A percentile compares a stretch with the other conserved stretches of the same genome.
These are phyloP conservation scores for Sclerodermus sp. DNA, from an alignment of 2,888 invertebrate species.

Conservation along the genomic window DNA sequence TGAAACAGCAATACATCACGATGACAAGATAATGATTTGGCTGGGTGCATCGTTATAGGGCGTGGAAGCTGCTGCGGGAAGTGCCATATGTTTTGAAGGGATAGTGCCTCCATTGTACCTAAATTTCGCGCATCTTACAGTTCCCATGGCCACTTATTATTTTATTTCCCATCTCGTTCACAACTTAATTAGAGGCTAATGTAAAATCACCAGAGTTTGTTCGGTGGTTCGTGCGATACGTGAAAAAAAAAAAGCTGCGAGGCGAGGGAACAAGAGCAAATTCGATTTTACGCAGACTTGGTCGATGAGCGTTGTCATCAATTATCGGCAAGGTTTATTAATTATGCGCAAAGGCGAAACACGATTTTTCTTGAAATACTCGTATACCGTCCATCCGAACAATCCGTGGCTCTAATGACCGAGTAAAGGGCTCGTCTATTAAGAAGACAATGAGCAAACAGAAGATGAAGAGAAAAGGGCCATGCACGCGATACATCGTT, in stretches of 20 bases:
- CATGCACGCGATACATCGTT: constrained; percentile 24
- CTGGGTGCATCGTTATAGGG: constrained; percentile 19
- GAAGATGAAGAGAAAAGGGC: not conserved
- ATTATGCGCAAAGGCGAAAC: too few relatives aligned
- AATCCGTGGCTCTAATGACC: too few relatives aligned
- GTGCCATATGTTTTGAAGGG: constrained; percentile 30
- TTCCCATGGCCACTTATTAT: constrained; percentile 29
- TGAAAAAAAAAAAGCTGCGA: too few relatives aligned
- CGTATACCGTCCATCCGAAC: too few relatives aligned
- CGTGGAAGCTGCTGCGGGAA: constrained; percentile 28
- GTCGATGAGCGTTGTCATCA: too few relatives aligned
- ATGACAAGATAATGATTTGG: constrained; percentile 40
- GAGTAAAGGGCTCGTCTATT: not conserved
- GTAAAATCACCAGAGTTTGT: not conserved
- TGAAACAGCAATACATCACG: constrained; percentile 29
- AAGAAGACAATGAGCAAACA: constrained; percentile 7
- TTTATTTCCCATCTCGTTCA: constrained; percentile 8
- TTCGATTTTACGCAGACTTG: too few relatives aligned
- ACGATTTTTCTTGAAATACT: too few relatives aligned
- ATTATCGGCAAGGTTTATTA: too few relatives aligned
- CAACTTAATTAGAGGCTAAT: not conserved
- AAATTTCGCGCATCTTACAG: constrained; percentile 25
- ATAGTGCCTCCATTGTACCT: constrained; percentile 20
- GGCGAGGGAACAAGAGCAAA: too few relatives aligned
- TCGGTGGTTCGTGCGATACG: too few relatives aligned